These are phyloP conservation scores for Perdita meconis DNA, from an alignment of 2,888 invertebrate species.

Conservation along the genomic window DNA sequence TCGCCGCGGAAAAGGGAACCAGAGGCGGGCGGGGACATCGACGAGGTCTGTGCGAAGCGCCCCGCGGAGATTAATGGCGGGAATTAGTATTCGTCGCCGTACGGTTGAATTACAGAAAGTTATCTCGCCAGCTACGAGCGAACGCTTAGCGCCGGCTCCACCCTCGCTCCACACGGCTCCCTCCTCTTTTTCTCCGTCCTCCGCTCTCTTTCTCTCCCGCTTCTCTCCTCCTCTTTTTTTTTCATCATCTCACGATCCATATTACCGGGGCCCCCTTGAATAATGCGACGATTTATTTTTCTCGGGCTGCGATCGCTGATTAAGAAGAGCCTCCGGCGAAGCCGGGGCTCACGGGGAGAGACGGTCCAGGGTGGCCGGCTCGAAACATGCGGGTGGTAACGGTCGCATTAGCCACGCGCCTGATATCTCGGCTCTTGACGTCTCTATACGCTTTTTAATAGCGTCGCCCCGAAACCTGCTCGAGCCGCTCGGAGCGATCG, in stretches of 20 bases:
- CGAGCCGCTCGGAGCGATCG: background rate
- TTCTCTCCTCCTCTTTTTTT: conserved; percentile 27
- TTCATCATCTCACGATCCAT: conserved; percentile 76
- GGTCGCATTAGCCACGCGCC: conserved; percentile 57
- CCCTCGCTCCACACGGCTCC: conserved; percentile 47
- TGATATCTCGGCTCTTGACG: conserved; percentile 41
- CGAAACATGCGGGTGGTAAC: conserved; percentile 54
- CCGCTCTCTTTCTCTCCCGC: conserved; percentile 49
- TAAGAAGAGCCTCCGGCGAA: conserved; percentile 68
- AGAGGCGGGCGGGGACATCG: conserved; percentile 35
- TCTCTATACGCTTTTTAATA: conserved; percentile 26
- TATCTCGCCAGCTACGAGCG: conserved; percentile 73
- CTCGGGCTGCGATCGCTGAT: conserved; percentile 78
- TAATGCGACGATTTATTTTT: conserved; percentile 82
- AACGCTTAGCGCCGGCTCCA: conserved; percentile 66
- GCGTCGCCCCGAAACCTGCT: background rate
- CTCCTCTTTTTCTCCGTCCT: conserved; percentile 28
- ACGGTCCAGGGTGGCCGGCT: conserved; percentile 44
- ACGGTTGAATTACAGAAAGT: conserved; percentile 81
- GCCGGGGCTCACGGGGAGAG: background rate
- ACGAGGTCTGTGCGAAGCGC: conserved; percentile 60
- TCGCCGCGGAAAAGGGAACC: conserved; percentile 16
- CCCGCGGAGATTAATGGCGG: conserved; percentile 79
- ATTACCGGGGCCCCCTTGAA: conserved; percentile 78
- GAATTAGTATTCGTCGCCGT: conserved; percentile 83